Conservation (phyloP, 2,797 vertebrate genomes). For the Glyptemys insculpta region DNA sequence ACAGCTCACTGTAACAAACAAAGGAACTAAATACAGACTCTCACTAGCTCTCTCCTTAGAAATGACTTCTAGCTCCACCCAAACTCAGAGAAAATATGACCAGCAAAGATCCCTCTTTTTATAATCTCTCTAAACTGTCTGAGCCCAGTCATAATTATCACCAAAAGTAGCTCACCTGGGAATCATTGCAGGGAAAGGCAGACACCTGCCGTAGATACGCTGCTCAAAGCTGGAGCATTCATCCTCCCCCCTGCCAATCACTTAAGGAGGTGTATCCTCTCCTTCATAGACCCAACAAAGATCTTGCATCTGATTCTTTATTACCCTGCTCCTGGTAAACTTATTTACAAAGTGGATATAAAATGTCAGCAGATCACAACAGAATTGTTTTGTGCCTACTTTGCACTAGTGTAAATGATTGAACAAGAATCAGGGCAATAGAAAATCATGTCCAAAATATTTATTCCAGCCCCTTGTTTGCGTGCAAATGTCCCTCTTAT, state of each 20-base stretch:
- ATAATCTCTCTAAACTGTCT: neutral
- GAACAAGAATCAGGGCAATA: neutral
- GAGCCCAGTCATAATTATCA: neutral
- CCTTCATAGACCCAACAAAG: neutral
- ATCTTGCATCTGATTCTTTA: neutral
- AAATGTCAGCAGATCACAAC: neutral
- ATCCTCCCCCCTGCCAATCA: neutral
- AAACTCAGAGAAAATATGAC: neutral
- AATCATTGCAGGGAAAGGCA: neutral
- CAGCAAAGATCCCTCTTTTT: neutral
- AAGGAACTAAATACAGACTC: neutral
- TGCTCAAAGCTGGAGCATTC: neutral
- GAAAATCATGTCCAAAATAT: neutral
- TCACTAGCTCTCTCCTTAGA: neutral
- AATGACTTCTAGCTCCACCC: neutral
- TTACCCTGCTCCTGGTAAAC: neutral
- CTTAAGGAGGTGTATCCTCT: neutral
- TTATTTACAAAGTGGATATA: neutral
- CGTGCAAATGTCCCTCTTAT: neutral
- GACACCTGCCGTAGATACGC: neutral
- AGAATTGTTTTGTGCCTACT: neutral
- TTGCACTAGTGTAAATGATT: neutral
- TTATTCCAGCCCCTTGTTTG: neutral
- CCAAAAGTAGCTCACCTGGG: neutral
- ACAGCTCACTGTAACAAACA: neutral